Base-by-base conservation (phyloP, 2,888 invertebrate species). In the Limnephilus auricula region DNA sequence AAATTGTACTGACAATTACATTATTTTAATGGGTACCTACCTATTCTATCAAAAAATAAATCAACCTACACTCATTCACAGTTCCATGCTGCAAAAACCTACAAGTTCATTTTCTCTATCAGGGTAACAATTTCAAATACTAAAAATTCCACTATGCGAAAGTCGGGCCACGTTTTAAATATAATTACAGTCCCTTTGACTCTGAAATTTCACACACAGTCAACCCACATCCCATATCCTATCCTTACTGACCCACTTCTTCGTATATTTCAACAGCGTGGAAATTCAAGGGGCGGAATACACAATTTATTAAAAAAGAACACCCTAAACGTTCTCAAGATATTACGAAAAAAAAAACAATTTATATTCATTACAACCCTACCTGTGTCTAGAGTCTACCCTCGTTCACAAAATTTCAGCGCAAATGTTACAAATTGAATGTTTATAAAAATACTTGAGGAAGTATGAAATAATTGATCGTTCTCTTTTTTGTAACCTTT, bases 311-410 rank as follows among this genome's bases (percentile, higher is more conserved):
- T 65, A 65, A 65, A 65, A 65, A 65, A 65, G n/a, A 65, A 65
- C 65, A 65, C 65, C 65, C 65, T 65, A 65, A 65, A n/a, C 65
- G 65, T 65, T 65, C n/a, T 65, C 65, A 65, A 65, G 65, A 65
- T 65, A 65, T 65, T 65, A 65, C 65, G 9, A 65, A 65, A 65
- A 65, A 45, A 65, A 65, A 65, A 65, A 65, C 65, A 65, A 65
- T 65, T 65, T 65, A 65, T 65, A 65, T 65, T 65, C 65, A 65
- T 65, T 65, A 65, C n/a, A 65, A 65, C 65, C 65, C 65, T 65
- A 65, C 65, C 65, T 65, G 65, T 65, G 65, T 65, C 65, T 65
- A 5, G 65, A 65, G n/a, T 65, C 25, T 65, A 65, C 65, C 65
- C 65, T 65, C 65, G 65, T 65, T 65, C 25, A n/a, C 25, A 65